These are phyloP conservation scores for Drosophila paracracens DNA, from an alignment of 2,888 invertebrate genomes.

Conservation along the genomic window DNA sequence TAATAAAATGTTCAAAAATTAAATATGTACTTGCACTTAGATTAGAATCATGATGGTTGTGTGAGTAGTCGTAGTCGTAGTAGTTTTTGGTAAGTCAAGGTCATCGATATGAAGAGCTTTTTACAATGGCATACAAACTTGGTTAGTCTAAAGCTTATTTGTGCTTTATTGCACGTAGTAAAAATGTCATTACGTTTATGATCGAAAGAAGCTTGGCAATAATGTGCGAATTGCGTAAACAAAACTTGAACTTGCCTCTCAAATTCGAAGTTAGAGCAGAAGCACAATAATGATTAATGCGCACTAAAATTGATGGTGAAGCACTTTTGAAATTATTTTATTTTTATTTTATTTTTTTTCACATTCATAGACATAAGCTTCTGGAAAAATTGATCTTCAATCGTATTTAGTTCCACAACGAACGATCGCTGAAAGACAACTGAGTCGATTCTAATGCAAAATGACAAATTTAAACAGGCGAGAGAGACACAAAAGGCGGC, in stretches of 20 bases:
- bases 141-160: slow-evolving; percentile 5
- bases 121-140: slow-evolving; percentile 9
- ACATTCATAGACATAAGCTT: background rate
- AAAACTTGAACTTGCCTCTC: slow-evolving; percentile 54
- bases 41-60: slow-evolving; percentile 30
- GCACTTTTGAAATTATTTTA: slow-evolving; percentile 15
- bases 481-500: slow-evolving; percentile 16
- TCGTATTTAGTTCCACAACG: slow-evolving; percentile 40
- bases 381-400: background rate
- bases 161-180: background rate
- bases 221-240: slow-evolving; percentile 33
- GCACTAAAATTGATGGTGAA: slow-evolving; percentile 39
- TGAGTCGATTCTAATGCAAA: slow-evolving; percentile 49
- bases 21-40: slow-evolving; percentile 30
- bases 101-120: slow-evolving; percentile 38
- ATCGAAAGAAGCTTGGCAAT: slow-evolving; percentile 35
- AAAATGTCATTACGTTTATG: slow-evolving; percentile 19
- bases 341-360: background rate
- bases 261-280: slow-evolving; percentile 2
- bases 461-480: slow-evolving; percentile 59
- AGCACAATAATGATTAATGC: slow-evolving; percentile 26
- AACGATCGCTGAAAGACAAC: slow-evolving; percentile 68
- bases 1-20: slow-evolving; percentile 43
- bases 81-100: slow-evolving; percentile 49
- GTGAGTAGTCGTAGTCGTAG: slow-evolving; percentile 5